phyloP scores from a whole-genome alignment of 2,888 invertebrate species.

The Elgonia sp. region DNA sequence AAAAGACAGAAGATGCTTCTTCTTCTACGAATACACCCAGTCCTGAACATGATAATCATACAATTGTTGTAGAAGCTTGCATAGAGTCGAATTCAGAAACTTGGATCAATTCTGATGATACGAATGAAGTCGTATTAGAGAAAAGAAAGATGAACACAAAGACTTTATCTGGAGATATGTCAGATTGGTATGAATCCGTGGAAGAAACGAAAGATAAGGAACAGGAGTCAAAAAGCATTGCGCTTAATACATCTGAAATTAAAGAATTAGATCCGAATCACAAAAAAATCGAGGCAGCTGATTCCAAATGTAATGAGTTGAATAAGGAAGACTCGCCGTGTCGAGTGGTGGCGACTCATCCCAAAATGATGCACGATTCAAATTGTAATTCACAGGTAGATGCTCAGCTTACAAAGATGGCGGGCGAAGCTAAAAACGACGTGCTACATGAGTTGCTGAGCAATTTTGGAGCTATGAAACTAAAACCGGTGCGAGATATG shows the following conservation, averaged over 20 bases:
- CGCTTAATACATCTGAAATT: too few relatives aligned
- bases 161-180: conserved; percentile 11
- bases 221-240: background rate
- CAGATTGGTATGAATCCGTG: conserved; percentile 33
- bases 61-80: conserved; percentile 59
- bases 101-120: background rate
- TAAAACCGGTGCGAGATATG: conserved; percentile 79
- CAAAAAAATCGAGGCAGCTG: conserved; percentile 80
- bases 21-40: conserved; percentile 9
- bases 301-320: conserved; percentile 41
- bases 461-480: conserved; percentile 84
- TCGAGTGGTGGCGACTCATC: conserved; percentile 24
- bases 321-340: conserved; percentile 43
- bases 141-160: conserved; percentile 5
- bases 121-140: background rate
- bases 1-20: conserved; percentile 1
- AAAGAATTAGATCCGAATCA: background rate
- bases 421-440: conserved; percentile 81
- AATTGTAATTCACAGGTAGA: background rate
- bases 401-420: conserved; percentile 11
- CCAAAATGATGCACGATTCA: conserved; percentile 1
- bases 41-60: conserved; percentile 28
- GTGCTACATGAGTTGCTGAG: conserved; percentile 84
- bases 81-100: conserved; percentile 39
- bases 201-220: conserved; percentile 12